Conservation (phyloP, 53 echinoderm and acorn worm genomes). For the Luidia sarsii region DNA sequence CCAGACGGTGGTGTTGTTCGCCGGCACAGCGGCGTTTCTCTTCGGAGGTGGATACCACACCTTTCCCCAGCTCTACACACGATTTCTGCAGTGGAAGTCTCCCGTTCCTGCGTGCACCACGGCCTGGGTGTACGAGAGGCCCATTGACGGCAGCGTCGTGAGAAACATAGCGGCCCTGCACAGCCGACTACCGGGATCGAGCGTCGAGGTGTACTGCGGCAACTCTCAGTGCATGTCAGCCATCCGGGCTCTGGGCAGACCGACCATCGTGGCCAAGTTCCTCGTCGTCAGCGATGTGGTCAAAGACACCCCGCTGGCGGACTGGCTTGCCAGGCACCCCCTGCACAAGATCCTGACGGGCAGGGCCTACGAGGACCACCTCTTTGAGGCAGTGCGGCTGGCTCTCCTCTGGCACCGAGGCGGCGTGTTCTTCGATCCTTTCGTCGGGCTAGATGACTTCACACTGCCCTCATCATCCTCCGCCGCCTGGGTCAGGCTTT, state of each 20-base stretch:
- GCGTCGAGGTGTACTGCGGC: constrained; percentile 1
- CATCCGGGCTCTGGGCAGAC: not conserved
- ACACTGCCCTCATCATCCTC: not conserved
- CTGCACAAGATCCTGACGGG: constrained; percentile 18
- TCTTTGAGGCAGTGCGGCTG: constrained; percentile 6
- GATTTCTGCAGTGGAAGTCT: no score
- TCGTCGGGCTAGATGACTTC: not conserved
- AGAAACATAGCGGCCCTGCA: not conserved
- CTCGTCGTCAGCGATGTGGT: not conserved
- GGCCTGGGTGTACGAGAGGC: constrained; percentile 23
- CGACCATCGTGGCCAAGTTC: not conserved
- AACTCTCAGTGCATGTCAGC: constrained; percentile 13
- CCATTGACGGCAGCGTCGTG: not conserved
- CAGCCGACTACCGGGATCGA: not conserved
- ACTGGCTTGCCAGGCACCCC: constrained; percentile 10
- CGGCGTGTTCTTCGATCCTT: constrained; percentile 8
- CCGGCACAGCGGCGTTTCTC: no score
- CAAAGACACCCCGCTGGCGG: not conserved
- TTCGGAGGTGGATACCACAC: no score
- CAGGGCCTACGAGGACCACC: not conserved
- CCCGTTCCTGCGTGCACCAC: no score
- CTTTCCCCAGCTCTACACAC: no score
- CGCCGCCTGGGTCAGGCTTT: constrained; percentile 17
- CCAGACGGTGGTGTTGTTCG: no score
- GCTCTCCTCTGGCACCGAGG: constrained; percentile 17